phyloP scores from a whole-genome alignment of 2,888 invertebrate species.

The Cantharis nigra region DNA sequence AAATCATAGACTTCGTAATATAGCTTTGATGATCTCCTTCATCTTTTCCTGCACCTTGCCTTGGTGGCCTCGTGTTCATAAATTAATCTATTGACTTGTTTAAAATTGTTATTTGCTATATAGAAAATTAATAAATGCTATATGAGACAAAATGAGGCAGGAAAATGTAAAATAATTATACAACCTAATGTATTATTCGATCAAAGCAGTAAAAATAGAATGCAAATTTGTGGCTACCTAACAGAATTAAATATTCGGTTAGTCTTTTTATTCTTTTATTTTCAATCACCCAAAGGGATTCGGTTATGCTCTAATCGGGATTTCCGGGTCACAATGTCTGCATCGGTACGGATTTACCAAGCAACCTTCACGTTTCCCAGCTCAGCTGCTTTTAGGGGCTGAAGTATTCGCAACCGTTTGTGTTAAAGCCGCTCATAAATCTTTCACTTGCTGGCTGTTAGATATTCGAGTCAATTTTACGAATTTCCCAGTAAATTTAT shows the following conservation, averaged over 20 bases:
- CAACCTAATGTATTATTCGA: no score
- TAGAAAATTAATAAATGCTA: no score
- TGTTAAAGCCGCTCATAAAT: constrained; percentile 21
- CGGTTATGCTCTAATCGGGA: constrained; percentile 22
- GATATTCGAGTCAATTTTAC: constrained; percentile 27
- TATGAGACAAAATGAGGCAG: no score
- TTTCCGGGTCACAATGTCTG: constrained; percentile 25
- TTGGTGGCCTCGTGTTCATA: background rate
- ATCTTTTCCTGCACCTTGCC: background rate
- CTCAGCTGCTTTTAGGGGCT: constrained; percentile 18
- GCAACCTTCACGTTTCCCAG: constrained; percentile 12
- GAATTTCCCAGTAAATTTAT: constrained; percentile 30
- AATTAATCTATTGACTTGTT: background rate
- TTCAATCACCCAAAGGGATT: constrained; percentile 6
- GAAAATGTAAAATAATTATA: no score
- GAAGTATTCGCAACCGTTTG: constrained; percentile 18
- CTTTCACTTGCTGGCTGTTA: constrained; percentile 9
- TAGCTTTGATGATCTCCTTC: background rate
- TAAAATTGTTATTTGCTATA: no score
- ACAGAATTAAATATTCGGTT: background rate
- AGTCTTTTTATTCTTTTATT: constrained; percentile 1
- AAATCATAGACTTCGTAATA: background rate
- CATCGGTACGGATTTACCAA: constrained; percentile 13
- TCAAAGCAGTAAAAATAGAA: background rate
- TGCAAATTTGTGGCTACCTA: background rate